Percentiles rank a stretch among this genome's conserved stretches.
phyloP scores from a whole-genome alignment of 2,888 invertebrate species.

The Melanostoma mellinum region DNA sequence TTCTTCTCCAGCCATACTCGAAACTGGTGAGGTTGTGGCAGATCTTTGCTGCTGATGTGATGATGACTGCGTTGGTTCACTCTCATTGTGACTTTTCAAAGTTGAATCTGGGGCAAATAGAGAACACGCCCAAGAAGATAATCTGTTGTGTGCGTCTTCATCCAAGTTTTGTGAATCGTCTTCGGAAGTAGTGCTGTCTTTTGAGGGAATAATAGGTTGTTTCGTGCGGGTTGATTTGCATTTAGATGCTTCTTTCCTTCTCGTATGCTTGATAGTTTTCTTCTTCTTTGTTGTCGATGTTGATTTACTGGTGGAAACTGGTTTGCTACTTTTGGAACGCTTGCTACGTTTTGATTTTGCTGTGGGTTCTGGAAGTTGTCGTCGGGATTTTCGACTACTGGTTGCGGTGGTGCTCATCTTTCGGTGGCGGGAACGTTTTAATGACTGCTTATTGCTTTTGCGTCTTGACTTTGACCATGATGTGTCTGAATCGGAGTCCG shows the following conservation, averaged over 20 bases:
- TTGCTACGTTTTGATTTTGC: constrained; percentile 47
- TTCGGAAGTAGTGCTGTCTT: constrained; percentile 27
- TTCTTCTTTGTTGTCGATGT: constrained; percentile 51
- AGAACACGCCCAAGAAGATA: constrained; percentile 24
- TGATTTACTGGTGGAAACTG: constrained; percentile 22
- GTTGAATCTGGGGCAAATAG: constrained; percentile 22
- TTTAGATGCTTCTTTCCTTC: constrained; percentile 54
- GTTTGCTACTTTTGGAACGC: constrained; percentile 44
- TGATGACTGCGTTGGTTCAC: constrained; percentile 17
- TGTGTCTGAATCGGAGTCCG: constrained; percentile 58
- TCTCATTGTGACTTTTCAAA: constrained; percentile 30
- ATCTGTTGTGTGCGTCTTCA: background rate
- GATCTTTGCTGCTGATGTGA: constrained; percentile 31
- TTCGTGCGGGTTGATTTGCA: constrained; percentile 39
- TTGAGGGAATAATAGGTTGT: constrained; percentile 16
- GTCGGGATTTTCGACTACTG: constrained; percentile 47
- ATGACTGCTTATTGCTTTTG: constrained; percentile 64
- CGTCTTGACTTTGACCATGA: constrained; percentile 65
- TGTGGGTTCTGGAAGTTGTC: constrained; percentile 29
- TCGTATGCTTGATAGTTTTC: constrained; percentile 45
- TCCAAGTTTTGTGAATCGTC: constrained; percentile 17
- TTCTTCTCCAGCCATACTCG: constrained; percentile 44
- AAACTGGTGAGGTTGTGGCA: constrained; percentile 45
- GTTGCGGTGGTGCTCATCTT: constrained; percentile 40
- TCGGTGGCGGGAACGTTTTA: constrained; percentile 68